Percentiles rank a stretch among this genome's conserved stretches.
Conservation (phyloP, 2,888 invertebrate species). For the Glomeris marginata region DNA sequence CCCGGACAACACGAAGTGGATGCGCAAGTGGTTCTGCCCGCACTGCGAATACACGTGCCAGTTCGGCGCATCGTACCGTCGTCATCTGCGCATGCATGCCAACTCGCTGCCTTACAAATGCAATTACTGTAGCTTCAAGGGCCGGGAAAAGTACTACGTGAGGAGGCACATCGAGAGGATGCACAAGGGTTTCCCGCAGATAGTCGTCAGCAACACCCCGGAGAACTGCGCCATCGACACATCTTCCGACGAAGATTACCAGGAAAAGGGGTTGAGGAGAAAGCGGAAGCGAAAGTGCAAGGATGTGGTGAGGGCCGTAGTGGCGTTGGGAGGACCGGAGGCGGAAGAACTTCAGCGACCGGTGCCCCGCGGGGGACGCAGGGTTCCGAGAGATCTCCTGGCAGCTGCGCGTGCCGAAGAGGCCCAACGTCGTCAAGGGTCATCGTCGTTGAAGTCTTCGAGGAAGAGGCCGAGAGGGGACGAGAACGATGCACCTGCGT, state of each 20-base stretch:
- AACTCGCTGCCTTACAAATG: constrained; percentile 18
- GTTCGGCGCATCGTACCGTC: constrained; percentile 18
- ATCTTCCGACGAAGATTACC: constrained; percentile 15
- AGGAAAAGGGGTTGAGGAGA: constrained; percentile 14
- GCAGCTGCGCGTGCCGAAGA: neutral
- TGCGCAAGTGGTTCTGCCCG: constrained; percentile 19
- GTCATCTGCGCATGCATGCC: constrained; percentile 18
- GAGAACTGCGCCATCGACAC: constrained; percentile 14
- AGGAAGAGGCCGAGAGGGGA: neutral
- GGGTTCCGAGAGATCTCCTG: neutral
- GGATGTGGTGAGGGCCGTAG: constrained; percentile 9
- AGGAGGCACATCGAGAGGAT: constrained; percentile 17
- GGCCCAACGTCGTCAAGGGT: neutral
- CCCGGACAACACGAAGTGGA: constrained; percentile 17
- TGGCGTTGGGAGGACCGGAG: constrained; percentile 8
- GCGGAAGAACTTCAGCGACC: constrained; percentile 2
- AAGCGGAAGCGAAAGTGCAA: constrained; percentile 8
- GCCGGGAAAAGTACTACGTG: constrained; percentile 19
- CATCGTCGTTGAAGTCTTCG: neutral
- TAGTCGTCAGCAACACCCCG: constrained; percentile 15
- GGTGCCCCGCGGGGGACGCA: constrained; percentile 6
- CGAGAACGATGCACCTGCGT: neutral
- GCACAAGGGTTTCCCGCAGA: constrained; percentile 14
- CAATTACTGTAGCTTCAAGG: constrained; percentile 19
- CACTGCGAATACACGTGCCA: constrained; percentile 20